Conservation (phyloP, 2,113 vertebrate genomes). For the Tringa solitaria region DNA sequence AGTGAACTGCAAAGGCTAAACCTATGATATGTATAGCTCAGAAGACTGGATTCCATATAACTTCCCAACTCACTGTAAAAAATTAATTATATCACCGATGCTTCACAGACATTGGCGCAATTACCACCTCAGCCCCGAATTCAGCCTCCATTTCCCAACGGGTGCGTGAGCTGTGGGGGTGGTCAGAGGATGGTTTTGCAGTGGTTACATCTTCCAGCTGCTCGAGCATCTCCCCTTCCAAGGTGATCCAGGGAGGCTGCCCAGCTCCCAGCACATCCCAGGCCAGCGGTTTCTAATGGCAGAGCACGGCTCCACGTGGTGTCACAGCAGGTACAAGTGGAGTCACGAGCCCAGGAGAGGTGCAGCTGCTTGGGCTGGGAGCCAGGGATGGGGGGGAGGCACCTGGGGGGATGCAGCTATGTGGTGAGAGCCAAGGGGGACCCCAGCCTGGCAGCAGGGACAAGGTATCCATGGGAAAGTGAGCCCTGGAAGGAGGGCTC, state of each 20-base stretch:
- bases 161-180: fast-evolving
- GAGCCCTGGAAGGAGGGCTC: not conserved
- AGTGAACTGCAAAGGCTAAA: not conserved
- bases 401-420: not conserved
- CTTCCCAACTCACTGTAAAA: not conserved
- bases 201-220: not conserved
- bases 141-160: not conserved
- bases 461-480: fast-evolving
- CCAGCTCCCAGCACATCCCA: not conserved
- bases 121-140: not conserved
- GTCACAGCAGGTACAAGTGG: not conserved
- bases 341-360: not conserved
- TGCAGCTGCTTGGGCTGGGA: not conserved
- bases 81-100: fast-evolving
- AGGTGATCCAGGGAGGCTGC: not conserved
- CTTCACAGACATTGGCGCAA: not conserved
- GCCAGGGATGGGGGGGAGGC: not conserved
- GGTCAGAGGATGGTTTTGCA: not conserved
- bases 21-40: fast-evolving
- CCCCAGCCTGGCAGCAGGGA: not conserved
- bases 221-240: not conserved
- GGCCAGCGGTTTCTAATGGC: fast-evolving
- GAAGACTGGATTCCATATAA: not conserved
- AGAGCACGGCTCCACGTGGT: not conserved
- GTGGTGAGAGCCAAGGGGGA: not conserved